phyloP scores from a whole-genome alignment of 2,113 vertebrate genomes.

The Cyanoramphus novaezelandiae region DNA sequence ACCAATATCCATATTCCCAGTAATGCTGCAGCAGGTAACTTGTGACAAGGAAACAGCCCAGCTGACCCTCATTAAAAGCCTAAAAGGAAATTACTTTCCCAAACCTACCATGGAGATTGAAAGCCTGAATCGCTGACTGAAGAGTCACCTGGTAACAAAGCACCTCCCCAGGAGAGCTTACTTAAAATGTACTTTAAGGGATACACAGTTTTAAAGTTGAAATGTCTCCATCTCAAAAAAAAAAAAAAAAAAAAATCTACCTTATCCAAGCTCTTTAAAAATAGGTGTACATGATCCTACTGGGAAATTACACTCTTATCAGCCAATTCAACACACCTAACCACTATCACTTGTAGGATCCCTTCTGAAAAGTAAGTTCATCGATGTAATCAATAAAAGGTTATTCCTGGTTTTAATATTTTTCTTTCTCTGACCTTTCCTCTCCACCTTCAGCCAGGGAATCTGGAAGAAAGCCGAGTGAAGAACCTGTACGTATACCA shows the following conservation, averaged over 20 bases:
- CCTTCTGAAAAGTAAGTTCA: background rate
- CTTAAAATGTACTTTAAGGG: background rate
- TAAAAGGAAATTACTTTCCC: background rate
- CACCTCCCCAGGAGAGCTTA: background rate
- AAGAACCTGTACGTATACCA: rapidly evolving
- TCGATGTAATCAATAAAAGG: background rate
- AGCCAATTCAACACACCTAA: background rate
- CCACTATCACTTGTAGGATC: background rate
- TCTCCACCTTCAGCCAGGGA: background rate
- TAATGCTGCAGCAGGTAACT: background rate
- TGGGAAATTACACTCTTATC: background rate
- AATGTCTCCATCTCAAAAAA: background rate
- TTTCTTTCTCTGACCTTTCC: background rate
- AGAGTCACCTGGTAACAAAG: background rate
- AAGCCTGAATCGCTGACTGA: background rate
- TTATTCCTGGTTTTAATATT: background rate
- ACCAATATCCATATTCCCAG: background rate
- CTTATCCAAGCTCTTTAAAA: background rate
- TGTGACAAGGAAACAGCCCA: background rate
- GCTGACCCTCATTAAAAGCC: background rate
- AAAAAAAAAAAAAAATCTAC: background rate
- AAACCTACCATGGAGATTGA: background rate
- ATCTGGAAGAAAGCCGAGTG: background rate
- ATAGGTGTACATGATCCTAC: rapidly evolving
- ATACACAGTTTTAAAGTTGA: background rate